Base-by-base conservation (phyloP, 2,113 vertebrate species). In the Nycticorax nycticorax region DNA sequence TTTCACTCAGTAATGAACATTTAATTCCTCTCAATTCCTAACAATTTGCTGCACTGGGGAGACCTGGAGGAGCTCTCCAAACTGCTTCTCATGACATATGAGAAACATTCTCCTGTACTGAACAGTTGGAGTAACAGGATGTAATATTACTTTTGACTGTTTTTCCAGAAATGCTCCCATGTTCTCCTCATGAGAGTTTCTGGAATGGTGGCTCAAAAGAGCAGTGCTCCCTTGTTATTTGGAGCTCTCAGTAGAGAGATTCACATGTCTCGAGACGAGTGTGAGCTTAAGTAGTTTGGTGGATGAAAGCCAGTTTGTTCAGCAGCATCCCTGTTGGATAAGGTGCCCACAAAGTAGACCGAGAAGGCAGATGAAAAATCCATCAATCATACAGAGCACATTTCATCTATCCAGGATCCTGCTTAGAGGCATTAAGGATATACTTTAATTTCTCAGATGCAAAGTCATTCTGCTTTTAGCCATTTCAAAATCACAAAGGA, bases 381-480 rank as follows among this genome's bases (percentile, higher is more conserved):
- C 45, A 93, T 94, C 59, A 32, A 18, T 59, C 73, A 68, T 10
- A 43, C 4, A 45, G 5, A 75, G 33, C 26, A 72, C 17, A 79
- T 89, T 95, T 96, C 56, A 93, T 17, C 16, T 66, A 60, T 41
- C 13, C 45, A 37, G 12, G 32, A 60, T 57, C 53, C 66, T 73
- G 17, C 14, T 92, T 26, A 85, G 63, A 91, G 4, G 30, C 91
- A 95, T 89, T 96, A 93, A 68, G 53, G 33, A 52, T 75, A 10
- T 67, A 68, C 83, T 84, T 79, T 88, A 30, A 86, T 89, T 91
- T 96, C 64, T 87, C 64, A 85, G 48, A 92, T 75, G 91, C 97
- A 82, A 92, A 96, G 88, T 95, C 95, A 95, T 93, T 81, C 83
- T 82, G 69, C 76, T 93, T 85, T 94, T 88, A 90, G 79, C 76